Evolutionary conservation across 2,888 invertebrate species (phyloP), one percentile per base, ranked within the genome.

Genomic region (Cetonia aurata): DNA sequence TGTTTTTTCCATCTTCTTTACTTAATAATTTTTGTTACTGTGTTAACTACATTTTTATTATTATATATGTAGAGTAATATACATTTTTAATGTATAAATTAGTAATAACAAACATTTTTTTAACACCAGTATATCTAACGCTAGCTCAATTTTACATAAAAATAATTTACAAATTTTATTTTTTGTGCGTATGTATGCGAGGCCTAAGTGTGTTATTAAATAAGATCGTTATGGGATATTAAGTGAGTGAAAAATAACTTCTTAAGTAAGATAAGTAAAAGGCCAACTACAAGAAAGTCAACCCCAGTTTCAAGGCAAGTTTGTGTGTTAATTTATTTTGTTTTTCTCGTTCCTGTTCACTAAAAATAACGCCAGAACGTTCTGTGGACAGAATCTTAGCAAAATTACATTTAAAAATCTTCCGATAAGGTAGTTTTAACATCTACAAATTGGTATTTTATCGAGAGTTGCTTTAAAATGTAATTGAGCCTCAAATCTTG

Each of bases 151-250:
- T 37, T 37, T 37, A 37, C 25, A 52, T 25, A 25, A 10, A 52
- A 65, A 56, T 13, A n/a, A 37, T n/a, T n/a, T n/a, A n/a, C 37
- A 50, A 9, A 37, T 10, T 4, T 25, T 3, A 37, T 8, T 10
- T 37, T 9, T 37, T 12, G 25, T 50, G 62, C 25, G 15, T 50
- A 6, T 56, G 6, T 17, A 44, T 65, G 15, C 50, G 62, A 50
- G 62, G 62, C 37, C 52, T 65, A 50, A 37, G 37, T 37, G 50
- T 65, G 62, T 50, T n/a, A n/a, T n/a, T 50, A 52, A 37, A 62
- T 62, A 50, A 17, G n/a, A 50, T 17, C 6, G 9, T 50, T 9
- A 2, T 17, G 50, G 15, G 50, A 50, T 9, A 15, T 50, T 17
- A 50, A 50, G 50, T 13, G 1, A 37, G 37, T 37, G 37, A 6